Percentiles rank a stretch among this genome's conserved stretches.
Conservation (phyloP, 2,113 vertebrate species). For the Amia ocellicauda region DNA sequence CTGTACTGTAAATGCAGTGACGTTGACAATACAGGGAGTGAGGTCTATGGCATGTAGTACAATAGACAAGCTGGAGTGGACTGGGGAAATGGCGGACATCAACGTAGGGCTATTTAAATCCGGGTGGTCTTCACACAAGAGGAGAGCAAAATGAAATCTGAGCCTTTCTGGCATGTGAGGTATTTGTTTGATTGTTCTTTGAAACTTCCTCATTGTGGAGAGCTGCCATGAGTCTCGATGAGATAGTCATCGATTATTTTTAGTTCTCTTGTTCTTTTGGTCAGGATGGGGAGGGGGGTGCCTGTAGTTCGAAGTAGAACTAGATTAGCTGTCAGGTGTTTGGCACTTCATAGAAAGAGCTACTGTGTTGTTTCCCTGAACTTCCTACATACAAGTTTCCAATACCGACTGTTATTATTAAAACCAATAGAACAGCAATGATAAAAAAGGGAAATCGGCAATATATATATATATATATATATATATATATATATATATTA, state of each 20-base stretch:
- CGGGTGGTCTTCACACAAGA: constrained; percentile 33
- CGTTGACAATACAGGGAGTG: no score
- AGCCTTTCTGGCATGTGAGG: constrained; percentile 49
- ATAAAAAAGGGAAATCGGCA: no score
- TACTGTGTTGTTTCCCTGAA: background rate
- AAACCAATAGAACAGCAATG: no score
- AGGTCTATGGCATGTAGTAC: background rate
- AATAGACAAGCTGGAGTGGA: background rate
- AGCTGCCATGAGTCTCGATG: constrained; percentile 42
- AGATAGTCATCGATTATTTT: constrained; percentile 64
- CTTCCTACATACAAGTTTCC: no score
- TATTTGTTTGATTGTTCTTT: constrained; percentile 60
- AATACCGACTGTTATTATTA: no score
- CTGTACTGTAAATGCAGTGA: no score
- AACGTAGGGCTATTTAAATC: constrained; percentile 19
- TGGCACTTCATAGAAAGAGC: constrained; percentile 20
- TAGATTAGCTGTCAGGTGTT: constrained; percentile 31
- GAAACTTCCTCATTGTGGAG: constrained; percentile 43
- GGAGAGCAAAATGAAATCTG: constrained; percentile 30
- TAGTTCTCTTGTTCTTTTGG: constrained; percentile 31
- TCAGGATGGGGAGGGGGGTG: constrained; percentile 41
- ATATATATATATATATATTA: no score
- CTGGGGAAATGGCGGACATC: constrained; percentile 13
- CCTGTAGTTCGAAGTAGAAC: constrained; percentile 42
- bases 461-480: no score